These are phyloP conservation scores for Drosophila mimetica DNA, from an alignment of 2,888 invertebrate genomes.

Conservation along the genomic window DNA sequence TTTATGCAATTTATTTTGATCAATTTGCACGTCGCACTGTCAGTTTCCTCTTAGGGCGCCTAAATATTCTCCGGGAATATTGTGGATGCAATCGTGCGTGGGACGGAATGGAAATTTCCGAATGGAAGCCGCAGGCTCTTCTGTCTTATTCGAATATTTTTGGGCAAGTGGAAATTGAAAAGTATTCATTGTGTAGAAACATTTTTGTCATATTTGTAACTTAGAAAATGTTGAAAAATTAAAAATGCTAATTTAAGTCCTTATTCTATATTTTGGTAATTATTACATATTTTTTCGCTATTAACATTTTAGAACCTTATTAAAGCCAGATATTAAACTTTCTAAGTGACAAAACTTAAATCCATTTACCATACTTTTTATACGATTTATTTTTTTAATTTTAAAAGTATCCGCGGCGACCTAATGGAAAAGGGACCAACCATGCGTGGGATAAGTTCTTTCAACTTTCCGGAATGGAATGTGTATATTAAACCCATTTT, in stretches of 20 bases:
- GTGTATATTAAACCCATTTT: slow-evolving; percentile 66
- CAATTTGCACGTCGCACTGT: slow-evolving; percentile 53
- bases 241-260: background rate
- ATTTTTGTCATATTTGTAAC: background rate
- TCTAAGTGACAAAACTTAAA: background rate
- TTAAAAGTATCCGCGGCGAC: background rate
- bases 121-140: slow-evolving; percentile 15
- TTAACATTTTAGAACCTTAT: too few relatives aligned
- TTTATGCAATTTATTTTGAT: slow-evolving; percentile 77
- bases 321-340: background rate
- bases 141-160: background rate
- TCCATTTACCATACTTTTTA: too few relatives aligned
- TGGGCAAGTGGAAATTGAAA: slow-evolving; percentile 1
- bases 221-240: background rate
- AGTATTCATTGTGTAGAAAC: slow-evolving; percentile 8
- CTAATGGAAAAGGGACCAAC: slow-evolving; percentile 23
- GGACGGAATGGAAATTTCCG: slow-evolving; percentile 53
- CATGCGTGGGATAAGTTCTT: slow-evolving; percentile 41
- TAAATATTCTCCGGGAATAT: slow-evolving; percentile 63
- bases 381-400: background rate
- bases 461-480: slow-evolving; percentile 28
- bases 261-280: background rate
- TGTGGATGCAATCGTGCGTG: slow-evolving; percentile 72
- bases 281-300: too few relatives aligned
- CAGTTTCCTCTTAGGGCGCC: slow-evolving; percentile 28